Percentiles rank a stretch among this genome's conserved stretches.
Evolutionary conservation across 1,140 invertebrate genomes (phyloP).

Genomic region (Antheraea mylitta): DNA sequence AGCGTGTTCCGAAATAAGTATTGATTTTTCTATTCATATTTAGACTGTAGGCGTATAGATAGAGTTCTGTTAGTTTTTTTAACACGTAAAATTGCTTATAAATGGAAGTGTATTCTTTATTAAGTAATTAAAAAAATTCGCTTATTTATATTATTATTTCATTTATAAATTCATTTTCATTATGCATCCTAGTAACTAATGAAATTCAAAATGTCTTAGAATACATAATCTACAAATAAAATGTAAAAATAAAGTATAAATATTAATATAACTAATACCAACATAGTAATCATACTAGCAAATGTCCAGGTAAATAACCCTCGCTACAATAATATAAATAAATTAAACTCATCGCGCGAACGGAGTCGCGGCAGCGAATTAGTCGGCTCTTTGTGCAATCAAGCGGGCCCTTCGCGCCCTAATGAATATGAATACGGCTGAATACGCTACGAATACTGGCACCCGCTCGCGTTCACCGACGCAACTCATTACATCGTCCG

Average conservation of each 20-base stretch:
- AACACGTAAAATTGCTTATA: too few relatives aligned
- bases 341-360: conserved; percentile 47
- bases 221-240: background rate
- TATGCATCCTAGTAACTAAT: too few relatives aligned
- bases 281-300: background rate
- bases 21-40: conserved; percentile 20
- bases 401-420: conserved; percentile 71
- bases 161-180: too few relatives aligned
- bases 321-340: conserved; percentile 31
- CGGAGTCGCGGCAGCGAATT: conserved; percentile 66
- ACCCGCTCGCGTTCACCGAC: conserved; percentile 35
- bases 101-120: too few relatives aligned
- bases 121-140: too few relatives aligned
- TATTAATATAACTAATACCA: background rate
- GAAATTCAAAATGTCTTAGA: background rate
- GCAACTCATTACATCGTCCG: conserved; percentile 48
- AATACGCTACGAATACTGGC: conserved; percentile 41
- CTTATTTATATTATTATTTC: too few relatives aligned
- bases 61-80: too few relatives aligned
- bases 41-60: background rate
- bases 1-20: conserved; percentile 40
- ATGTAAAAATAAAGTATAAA: too few relatives aligned
- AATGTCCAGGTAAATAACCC: background rate
- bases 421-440: conserved; percentile 73
- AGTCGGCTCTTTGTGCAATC: conserved; percentile 78